Evolutionary conservation across 1,140 invertebrate genomes (phyloP).

Genomic region (Drosophila setifemur): DNA sequence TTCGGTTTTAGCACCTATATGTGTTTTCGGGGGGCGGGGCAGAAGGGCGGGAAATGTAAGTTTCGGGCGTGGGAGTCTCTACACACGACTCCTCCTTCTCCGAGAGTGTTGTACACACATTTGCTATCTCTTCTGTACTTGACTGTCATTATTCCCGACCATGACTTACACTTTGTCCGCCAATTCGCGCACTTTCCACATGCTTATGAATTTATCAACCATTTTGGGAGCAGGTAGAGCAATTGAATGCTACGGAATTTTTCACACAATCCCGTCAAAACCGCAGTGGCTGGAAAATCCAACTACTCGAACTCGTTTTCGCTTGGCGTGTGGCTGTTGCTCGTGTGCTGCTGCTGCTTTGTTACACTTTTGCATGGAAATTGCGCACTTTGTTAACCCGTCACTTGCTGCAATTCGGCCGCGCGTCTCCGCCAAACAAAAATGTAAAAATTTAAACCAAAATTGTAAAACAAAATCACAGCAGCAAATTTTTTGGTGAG

Average conservation of each 20-base stretch:
- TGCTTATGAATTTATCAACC: slow-evolving; percentile 89
- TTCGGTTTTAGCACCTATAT: slow-evolving; percentile 46
- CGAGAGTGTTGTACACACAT: slow-evolving; percentile 12
- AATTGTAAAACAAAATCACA: slow-evolving; percentile 69
- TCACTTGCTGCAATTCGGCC: background rate
- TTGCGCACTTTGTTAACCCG: slow-evolving; percentile 4
- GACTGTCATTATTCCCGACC: background rate
- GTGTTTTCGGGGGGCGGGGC: slow-evolving; percentile 14
- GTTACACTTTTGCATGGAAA: slow-evolving; percentile 17
- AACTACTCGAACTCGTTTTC: slow-evolving; percentile 57
- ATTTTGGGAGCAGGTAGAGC: slow-evolving; percentile 75
- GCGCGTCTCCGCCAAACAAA: slow-evolving; percentile 51
- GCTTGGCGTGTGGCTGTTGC: slow-evolving; percentile 17
- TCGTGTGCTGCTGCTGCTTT: background rate
- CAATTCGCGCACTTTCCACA: slow-evolving; percentile 97
- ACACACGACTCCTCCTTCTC: background rate
- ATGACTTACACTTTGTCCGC: slow-evolving; percentile 97
- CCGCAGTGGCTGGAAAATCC: slow-evolving; percentile 37
- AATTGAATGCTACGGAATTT: slow-evolving; percentile 66
- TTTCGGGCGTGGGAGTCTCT: slow-evolving; percentile 54
- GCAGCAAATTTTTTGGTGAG: slow-evolving; percentile 69
- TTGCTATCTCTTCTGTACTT: background rate
- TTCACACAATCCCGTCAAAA: slow-evolving; percentile 72
- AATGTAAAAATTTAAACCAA: slow-evolving; percentile 72
- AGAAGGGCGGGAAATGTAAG: slow-evolving; percentile 1